phyloP scores from a whole-genome alignment of 2,113 vertebrate species.

The Epinephelus cyanopodus region DNA sequence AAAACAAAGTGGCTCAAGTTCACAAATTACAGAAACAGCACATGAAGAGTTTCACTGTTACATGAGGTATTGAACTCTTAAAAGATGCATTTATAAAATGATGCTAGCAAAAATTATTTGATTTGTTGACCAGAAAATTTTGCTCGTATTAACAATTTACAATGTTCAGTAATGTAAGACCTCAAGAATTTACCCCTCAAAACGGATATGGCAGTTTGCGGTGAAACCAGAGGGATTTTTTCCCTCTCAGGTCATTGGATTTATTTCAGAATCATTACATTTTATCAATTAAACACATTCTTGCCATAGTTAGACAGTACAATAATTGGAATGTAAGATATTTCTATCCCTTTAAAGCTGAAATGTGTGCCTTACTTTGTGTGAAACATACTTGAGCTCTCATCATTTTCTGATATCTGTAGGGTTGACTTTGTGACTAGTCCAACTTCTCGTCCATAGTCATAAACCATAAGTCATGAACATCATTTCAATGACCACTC shows the following conservation, averaged over 20 bases:
- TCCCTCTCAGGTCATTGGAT: background rate
- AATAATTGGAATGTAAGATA: slow-evolving; percentile 31
- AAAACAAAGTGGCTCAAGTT: slow-evolving; percentile 9
- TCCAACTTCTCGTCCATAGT: background rate
- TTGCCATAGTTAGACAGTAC: background rate
- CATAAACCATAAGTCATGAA: background rate
- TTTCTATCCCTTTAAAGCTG: slow-evolving; percentile 10
- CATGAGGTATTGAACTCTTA: slow-evolving; percentile 47
- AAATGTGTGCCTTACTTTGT: background rate
- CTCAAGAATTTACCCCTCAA: background rate
- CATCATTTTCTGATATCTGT: background rate
- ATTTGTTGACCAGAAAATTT: background rate
- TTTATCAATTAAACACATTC: background rate
- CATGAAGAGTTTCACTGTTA: slow-evolving; percentile 14
- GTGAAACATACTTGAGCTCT: background rate
- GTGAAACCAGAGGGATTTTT: background rate
- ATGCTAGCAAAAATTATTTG: slow-evolving; percentile 9
- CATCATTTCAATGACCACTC: background rate
- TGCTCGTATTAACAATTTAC: background rate
- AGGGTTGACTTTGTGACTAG: background rate
- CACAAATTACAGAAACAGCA: slow-evolving; percentile 12
- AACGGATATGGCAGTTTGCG: background rate
- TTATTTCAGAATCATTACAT: background rate
- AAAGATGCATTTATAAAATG: slow-evolving; percentile 25
- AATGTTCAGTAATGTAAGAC: slow-evolving; percentile 8